Base-by-base conservation (phyloP, 1,140 invertebrate species). In the Paramacrobiotus metropolitanus region DNA sequence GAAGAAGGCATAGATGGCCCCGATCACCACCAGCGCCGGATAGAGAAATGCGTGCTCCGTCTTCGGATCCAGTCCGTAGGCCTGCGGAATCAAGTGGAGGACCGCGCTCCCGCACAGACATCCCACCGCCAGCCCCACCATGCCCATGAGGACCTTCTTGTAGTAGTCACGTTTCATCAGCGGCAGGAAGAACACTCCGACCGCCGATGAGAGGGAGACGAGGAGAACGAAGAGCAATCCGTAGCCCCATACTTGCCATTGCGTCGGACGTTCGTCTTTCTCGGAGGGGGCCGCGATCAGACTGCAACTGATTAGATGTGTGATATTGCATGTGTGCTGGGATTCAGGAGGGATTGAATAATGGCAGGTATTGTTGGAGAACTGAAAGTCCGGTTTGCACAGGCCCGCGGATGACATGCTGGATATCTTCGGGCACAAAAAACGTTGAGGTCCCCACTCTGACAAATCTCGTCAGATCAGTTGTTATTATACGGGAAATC, bases 91-190 rank as follows among this genome's bases (percentile, higher is more conserved):
- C 3, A 83, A 73, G 65, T 82, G 79, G 63, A 83, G 78, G 21
- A 81, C 68, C 1, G 78, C 77, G 61, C 77, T 81, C 2, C 79
- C 79, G 24, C 76, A 75, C 24, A 83, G 70, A 48, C 78, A 80
- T 0, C 81, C 81, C 24, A 81, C 79, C n/a, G 81, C 82, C 18
- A 83, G 68, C 20, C 80, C 80, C 59, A 83, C 76, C 65, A 82
- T 76, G 31, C 77, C 71, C 30, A 77, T 77, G 64, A 83, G 73
- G 1, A 81, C 65, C 44, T 73, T 66, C 62, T 76, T 74, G 68
- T 80, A 83, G 24, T 74, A 71, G 2, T 68, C 68, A 62, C 77
- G 77, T 28, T 76, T 78, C 66, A 82, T 75, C 31, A 81, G 70
- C 2, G 81, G 80, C 67, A 82, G 73, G 18, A 83, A 72, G 21